Conservation (phyloP, 2,888 invertebrate species). For the Mimumesa dahlbomi region DNA sequence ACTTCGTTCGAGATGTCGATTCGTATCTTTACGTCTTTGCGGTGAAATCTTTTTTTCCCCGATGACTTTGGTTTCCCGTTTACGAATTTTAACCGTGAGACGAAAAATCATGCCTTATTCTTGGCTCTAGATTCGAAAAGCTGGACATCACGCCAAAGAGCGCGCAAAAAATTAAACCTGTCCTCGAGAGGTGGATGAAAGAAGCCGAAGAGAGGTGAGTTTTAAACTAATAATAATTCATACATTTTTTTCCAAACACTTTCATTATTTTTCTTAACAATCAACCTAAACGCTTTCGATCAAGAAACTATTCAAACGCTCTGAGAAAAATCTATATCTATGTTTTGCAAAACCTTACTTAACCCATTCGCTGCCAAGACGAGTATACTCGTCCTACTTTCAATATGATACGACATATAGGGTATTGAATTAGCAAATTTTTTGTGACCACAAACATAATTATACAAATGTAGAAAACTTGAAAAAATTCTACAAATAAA, state of each 20-base stretch:
- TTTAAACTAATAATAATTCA: constrained; percentile 1
- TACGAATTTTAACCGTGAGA: neutral
- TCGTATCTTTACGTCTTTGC: constrained; percentile 38
- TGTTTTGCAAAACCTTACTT: too few species aligned
- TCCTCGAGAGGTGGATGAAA: constrained; percentile 99
- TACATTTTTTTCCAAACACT: neutral
- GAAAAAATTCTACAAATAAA: too few species aligned
- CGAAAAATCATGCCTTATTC: constrained; percentile 80
- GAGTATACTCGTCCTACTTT: too few species aligned
- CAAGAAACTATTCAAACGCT: too few species aligned
- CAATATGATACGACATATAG: too few species aligned
- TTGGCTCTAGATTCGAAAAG: constrained; percentile 96
- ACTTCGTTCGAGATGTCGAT: too few species aligned
- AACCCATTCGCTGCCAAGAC: too few species aligned
- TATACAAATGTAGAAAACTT: too few species aligned
- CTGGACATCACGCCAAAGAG: constrained; percentile 99
- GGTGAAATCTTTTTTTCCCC: constrained; percentile 17
- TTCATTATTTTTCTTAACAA: neutral
- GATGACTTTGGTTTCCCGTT: neutral
- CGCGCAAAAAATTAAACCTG: constrained; percentile 99
- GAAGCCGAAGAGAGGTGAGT: constrained; percentile 97
- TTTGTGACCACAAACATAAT: too few species aligned
- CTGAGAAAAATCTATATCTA: too few species aligned
- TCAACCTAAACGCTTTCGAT: neutral
- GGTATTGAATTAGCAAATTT: too few species aligned